Percentiles rank a stretch among this genome's conserved stretches.
These are phyloP conservation scores for Mesorhabditis spiculigera DNA, from an alignment of 2,888 invertebrate species.

Conservation along the genomic window DNA sequence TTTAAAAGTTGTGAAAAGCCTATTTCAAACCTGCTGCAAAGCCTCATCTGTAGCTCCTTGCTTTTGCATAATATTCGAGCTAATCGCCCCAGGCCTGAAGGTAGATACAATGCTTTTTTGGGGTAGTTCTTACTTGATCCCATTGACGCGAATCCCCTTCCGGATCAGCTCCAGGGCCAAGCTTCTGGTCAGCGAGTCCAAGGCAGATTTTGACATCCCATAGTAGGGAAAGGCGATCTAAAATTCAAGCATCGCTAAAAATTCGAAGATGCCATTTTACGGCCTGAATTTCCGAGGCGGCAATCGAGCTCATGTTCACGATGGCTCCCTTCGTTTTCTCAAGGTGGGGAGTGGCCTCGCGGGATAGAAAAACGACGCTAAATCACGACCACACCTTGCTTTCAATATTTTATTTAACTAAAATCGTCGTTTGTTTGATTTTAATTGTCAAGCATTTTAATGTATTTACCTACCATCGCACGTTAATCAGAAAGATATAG, in stretches of 20 bases:
- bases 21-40: no score
- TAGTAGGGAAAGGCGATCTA: background rate
- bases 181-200: background rate
- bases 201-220: background rate
- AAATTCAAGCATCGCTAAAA: background rate
- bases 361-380: background rate
- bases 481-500: background rate
- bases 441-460: background rate
- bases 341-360: background rate
- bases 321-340: background rate
- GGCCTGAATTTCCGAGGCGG: background rate
- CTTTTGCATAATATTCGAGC: background rate
- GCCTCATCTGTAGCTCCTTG: background rate
- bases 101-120: background rate
- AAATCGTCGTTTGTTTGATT: no score
- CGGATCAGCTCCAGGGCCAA: background rate
- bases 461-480: background rate
- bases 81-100: background rate
- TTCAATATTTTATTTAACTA: no score
- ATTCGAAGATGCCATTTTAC: background rate
- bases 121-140: background rate
- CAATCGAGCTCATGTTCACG: background rate
- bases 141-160: conserved; percentile 4
- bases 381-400: no score
- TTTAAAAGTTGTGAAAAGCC: no score